Evolutionary conservation across 1,140 invertebrate genomes (phyloP).

Genomic region (Lepidurus arcticus): DNA sequence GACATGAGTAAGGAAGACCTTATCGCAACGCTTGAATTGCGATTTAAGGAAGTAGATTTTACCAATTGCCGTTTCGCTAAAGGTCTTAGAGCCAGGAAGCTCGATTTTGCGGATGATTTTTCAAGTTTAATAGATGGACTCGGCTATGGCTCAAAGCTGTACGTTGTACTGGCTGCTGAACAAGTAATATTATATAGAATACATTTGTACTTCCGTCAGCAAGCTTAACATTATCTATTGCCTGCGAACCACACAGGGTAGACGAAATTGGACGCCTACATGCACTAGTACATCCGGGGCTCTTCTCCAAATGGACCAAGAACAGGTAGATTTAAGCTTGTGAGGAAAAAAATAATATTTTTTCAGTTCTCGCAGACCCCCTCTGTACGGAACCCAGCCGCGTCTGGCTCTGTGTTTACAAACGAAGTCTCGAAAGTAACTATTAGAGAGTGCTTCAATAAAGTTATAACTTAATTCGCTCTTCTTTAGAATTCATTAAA

Average conservation of each 20-base stretch:
- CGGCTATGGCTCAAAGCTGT: background rate
- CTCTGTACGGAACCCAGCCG: background rate
- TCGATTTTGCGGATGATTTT: background rate
- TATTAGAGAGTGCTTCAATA: background rate
- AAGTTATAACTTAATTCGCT: background rate
- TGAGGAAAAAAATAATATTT: background rate
- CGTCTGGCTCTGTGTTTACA: background rate
- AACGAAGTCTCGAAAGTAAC: background rate
- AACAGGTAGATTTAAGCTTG: background rate
- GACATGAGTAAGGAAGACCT: background rate
- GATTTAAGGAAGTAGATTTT: background rate
- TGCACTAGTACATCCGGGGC: background rate
- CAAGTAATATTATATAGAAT: background rate
- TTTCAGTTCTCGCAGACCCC: background rate
- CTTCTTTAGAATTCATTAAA: background rate
- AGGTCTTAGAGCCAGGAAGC: constrained; percentile 4
- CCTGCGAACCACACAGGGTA: background rate
- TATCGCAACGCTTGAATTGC: background rate
- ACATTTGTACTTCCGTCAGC: background rate
- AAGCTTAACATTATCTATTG: background rate
- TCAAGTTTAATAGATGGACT: background rate
- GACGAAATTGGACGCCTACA: background rate
- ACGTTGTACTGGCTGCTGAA: background rate
- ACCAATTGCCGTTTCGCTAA: background rate
- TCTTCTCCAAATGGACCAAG: background rate